Evolutionary conservation across 2,888 invertebrate species (phyloP).

Genomic region (Euphydryas editha): DNA sequence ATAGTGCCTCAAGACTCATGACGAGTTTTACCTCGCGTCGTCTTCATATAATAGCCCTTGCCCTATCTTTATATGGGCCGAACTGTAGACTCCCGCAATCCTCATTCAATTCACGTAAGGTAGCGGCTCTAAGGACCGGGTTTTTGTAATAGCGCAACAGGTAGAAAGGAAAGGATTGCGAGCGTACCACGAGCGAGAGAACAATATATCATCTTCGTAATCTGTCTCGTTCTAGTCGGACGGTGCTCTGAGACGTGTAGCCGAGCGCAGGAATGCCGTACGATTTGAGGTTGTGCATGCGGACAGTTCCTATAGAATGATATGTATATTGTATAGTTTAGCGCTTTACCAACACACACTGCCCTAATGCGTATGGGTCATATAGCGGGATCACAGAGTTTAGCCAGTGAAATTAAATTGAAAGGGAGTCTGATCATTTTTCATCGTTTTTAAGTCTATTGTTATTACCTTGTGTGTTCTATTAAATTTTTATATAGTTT

Average conservation of each 20-base stretch:
- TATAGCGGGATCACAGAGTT: conserved; percentile 82
- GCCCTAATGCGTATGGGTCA: conserved; percentile 83
- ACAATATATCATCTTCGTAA: conserved; percentile 55
- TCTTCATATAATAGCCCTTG: conserved; percentile 76
- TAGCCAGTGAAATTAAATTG: conserved; percentile 83
- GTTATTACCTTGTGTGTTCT: conserved; percentile 31
- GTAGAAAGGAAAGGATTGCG: conserved; percentile 84
- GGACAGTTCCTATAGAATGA: conserved; percentile 60
- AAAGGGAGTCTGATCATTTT: conserved; percentile 82
- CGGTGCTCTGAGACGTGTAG: conserved; percentile 43
- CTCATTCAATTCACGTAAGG: conserved; percentile 83
- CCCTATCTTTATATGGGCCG: conserved; percentile 83
- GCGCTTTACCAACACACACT: conserved; percentile 78
- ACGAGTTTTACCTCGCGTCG: conserved; percentile 57
- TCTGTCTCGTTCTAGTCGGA: conserved; percentile 62
- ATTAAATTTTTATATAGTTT: neutral
- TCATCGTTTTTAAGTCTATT: conserved; percentile 60
- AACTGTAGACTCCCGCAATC: conserved; percentile 80
- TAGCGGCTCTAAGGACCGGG: conserved; percentile 83
- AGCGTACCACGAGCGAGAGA: conserved; percentile 65
- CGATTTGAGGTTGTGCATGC: conserved; percentile 80
- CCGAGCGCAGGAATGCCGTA: conserved; percentile 80
- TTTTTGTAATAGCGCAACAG: conserved; percentile 83
- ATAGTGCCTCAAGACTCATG: conserved; percentile 66
- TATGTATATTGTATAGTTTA: conserved; percentile 66